These are phyloP conservation scores for Python bivittatus DNA, from an alignment of 2,113 vertebrate species.

Conservation along the genomic window DNA sequence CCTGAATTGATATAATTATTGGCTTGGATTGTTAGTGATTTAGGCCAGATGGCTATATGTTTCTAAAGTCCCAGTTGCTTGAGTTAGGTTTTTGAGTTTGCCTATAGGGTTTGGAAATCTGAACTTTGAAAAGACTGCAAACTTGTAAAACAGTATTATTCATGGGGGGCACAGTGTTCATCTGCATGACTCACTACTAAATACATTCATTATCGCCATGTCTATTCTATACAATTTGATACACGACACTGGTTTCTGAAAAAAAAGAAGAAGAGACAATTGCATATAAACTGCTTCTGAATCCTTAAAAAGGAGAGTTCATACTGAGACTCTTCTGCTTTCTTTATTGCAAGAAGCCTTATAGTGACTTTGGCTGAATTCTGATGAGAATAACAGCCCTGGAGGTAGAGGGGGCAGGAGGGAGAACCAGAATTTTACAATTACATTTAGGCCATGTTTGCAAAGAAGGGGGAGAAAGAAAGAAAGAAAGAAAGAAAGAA, in stretches of 20 bases:
- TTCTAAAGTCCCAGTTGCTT: constrained; percentile 81
- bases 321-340: constrained; percentile 67
- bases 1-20: constrained; percentile 85
- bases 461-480: constrained; percentile 31
- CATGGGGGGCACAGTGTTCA: constrained; percentile 84
- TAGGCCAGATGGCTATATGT: constrained; percentile 85
- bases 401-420: not conserved
- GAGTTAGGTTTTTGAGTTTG: constrained; percentile 78
- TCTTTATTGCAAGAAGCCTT: constrained; percentile 64
- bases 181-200: constrained; percentile 87
- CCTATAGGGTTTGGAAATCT: constrained; percentile 78
- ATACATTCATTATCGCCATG: constrained; percentile 89
- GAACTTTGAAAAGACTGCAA: constrained; percentile 78
- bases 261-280: constrained; percentile 67
- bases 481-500: not conserved
- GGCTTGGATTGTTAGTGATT: constrained; percentile 80
- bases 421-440: constrained; percentile 62
- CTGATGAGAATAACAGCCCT: constrained; percentile 53
- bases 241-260: constrained; percentile 81
- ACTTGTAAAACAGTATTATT: constrained; percentile 87
- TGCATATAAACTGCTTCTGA: constrained; percentile 81
- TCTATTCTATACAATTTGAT: constrained; percentile 87
- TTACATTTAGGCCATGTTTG: constrained; percentile 38
- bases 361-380: constrained; percentile 69
- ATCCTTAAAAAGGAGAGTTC: constrained; percentile 71